phyloP scores from a whole-genome alignment of 2,888 invertebrate genomes.

The Cinara cedri region DNA sequence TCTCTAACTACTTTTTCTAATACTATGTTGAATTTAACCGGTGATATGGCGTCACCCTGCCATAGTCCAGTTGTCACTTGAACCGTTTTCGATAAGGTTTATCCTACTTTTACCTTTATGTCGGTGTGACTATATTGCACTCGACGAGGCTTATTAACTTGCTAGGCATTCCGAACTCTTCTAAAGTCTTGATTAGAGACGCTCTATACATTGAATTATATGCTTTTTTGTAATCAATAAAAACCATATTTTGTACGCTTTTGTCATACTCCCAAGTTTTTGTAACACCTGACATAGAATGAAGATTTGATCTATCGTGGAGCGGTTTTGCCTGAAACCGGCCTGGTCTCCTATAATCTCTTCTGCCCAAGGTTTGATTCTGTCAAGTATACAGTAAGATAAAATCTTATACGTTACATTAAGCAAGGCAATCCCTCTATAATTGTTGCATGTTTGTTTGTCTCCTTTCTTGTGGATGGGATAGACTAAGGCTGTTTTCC shows the following conservation, averaged over 20 bases:
- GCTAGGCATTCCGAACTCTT: conserved; percentile 9
- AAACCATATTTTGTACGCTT: neutral
- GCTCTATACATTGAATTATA: conserved; percentile 1
- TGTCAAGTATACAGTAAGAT: neutral
- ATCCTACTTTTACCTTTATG: conserved; percentile 30
- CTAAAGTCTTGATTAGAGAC: conserved; percentile 23
- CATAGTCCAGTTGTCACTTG: conserved; percentile 25
- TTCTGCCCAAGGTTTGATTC: conserved; percentile 1
- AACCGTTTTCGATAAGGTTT: conserved; percentile 15
- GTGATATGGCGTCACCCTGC: too few relatives aligned
- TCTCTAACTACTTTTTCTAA: conserved; percentile 14
- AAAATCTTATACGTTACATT: conserved; percentile 2
- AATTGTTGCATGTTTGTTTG: conserved; percentile 18
- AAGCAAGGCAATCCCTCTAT: conserved; percentile 10
- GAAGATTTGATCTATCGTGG: conserved; percentile 14
- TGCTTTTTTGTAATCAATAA: conserved; percentile 2
- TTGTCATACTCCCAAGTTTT: conserved; percentile 5
- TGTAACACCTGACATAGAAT: neutral
- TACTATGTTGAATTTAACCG: neutral
- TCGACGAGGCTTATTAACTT: conserved; percentile 27
- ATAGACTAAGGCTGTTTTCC: conserved; percentile 29
- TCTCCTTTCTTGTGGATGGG: conserved; percentile 18
- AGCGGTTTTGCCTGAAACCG: conserved; percentile 18
- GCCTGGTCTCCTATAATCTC: conserved; percentile 5
- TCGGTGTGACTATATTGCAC: too few relatives aligned